A percentile compares a stretch with the other conserved stretches of the same genome.
phyloP scores from a whole-genome alignment of 2,888 invertebrate genomes.

The Drosophila subsilvestris region DNA sequence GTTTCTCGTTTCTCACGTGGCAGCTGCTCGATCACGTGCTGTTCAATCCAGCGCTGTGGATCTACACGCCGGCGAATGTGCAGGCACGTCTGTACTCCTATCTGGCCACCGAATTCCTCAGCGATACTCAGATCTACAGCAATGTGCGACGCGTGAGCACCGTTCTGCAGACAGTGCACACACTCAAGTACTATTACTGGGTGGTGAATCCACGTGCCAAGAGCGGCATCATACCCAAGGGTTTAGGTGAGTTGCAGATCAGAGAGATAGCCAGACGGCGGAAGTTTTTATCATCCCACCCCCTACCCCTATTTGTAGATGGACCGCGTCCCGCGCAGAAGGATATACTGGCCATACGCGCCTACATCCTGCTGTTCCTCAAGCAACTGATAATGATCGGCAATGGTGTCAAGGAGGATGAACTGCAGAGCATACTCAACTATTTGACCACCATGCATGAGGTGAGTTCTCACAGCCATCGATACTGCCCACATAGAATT shows the following conservation, averaged over 20 bases:
- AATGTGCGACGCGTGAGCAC: slow-evolving; percentile 98
- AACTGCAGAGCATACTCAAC: slow-evolving; percentile 98
- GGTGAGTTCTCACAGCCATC: slow-evolving; percentile 81
- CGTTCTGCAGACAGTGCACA: slow-evolving; percentile 98
- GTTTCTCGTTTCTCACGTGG: slow-evolving; percentile 95
- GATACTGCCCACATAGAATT: too few relatives aligned
- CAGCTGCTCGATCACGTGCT: slow-evolving; percentile 99
- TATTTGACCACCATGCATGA: slow-evolving; percentile 99
- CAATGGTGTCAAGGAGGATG: slow-evolving; percentile 98
- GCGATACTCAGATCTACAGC: slow-evolving; percentile 98
- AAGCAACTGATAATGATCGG: slow-evolving; percentile 98
- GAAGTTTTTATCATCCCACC: too few relatives aligned
- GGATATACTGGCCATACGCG: slow-evolving; percentile 96
- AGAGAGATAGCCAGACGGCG: too few relatives aligned
- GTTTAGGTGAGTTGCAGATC: slow-evolving; percentile 89
- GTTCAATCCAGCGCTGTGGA: slow-evolving; percentile 99
- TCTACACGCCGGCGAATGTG: slow-evolving; percentile 97
- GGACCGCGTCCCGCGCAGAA: slow-evolving; percentile 97
- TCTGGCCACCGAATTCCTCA: slow-evolving; percentile 99
- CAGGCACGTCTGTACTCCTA: slow-evolving; percentile 98
- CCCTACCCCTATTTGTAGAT: too few relatives aligned
- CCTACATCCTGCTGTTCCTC: slow-evolving; percentile 96
- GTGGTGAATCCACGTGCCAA: slow-evolving; percentile 97
- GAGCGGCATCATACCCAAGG: slow-evolving; percentile 97
- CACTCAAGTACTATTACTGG: slow-evolving; percentile 99